phyloP scores from a whole-genome alignment of 2,797 vertebrate genomes.

The Echeneis naucrates region DNA sequence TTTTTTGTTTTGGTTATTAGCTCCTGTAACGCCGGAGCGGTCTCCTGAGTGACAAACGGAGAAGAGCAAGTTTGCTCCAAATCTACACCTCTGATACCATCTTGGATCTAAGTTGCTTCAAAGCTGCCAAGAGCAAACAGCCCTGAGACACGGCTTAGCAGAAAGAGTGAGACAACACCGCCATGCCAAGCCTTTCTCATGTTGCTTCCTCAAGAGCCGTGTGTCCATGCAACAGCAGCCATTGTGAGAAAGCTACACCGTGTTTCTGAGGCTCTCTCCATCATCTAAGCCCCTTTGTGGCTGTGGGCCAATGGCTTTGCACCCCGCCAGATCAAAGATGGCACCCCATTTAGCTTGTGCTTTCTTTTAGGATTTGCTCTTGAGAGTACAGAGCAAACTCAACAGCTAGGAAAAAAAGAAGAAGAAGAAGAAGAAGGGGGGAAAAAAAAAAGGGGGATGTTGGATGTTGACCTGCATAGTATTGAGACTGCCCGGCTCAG shows the following conservation, averaged over 20 bases:
- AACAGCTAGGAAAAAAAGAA: slow-evolving; percentile 46
- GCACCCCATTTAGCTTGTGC: slow-evolving; percentile 80
- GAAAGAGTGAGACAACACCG: slow-evolving; percentile 67
- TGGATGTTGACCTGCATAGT: slow-evolving; percentile 76
- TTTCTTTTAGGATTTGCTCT: slow-evolving; percentile 83
- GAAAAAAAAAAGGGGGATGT: slow-evolving; percentile 61
- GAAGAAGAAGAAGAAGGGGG: too few species aligned
- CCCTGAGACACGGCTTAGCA: slow-evolving; percentile 68
- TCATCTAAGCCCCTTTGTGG: slow-evolving; percentile 83
- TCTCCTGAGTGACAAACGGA: slow-evolving; percentile 33
- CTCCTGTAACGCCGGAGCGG: slow-evolving; percentile 31
- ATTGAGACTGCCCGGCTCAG: slow-evolving; percentile 71
- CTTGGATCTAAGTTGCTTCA: slow-evolving; percentile 73
- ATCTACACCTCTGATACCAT: slow-evolving; percentile 71
- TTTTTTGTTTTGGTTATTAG: slow-evolving; percentile 56
- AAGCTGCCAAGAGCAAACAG: slow-evolving; percentile 74
- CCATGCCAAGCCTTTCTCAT: slow-evolving; percentile 65
- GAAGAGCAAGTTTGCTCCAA: slow-evolving; percentile 55
- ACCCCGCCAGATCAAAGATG: slow-evolving; percentile 84
- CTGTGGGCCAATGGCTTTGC: slow-evolving; percentile 81
- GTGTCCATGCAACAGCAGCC: slow-evolving; percentile 69
- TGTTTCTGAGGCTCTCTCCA: slow-evolving; percentile 82
- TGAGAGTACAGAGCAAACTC: slow-evolving; percentile 72
- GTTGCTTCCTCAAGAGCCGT: slow-evolving; percentile 71
- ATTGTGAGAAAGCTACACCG: slow-evolving; percentile 81